Percentiles rank a stretch among this genome's conserved stretches.
phyloP scores from a whole-genome alignment of 2,113 vertebrate species.

The Nibea albiflora region DNA sequence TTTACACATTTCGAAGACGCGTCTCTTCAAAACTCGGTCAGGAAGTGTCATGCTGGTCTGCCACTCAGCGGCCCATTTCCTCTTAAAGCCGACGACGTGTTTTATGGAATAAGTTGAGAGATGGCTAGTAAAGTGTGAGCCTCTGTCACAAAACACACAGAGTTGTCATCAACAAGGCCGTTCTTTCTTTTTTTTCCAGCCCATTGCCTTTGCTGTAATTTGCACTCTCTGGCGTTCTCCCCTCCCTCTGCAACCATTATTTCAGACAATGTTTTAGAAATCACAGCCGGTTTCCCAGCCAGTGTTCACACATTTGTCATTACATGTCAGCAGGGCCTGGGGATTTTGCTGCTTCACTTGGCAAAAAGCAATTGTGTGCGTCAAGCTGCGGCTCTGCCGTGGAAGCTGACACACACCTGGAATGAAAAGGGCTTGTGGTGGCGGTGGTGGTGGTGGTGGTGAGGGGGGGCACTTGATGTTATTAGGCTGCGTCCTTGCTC shows the following conservation, averaged over 20 bases:
- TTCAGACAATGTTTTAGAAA: slow-evolving; percentile 71
- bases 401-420: slow-evolving; percentile 57
- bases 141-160: slow-evolving; percentile 58
- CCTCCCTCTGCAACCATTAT: slow-evolving; percentile 56
- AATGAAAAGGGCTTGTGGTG: slow-evolving; percentile 39
- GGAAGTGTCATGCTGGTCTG: slow-evolving; percentile 44
- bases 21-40: slow-evolving; percentile 36
- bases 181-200: slow-evolving; percentile 56
- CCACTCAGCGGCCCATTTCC: slow-evolving; percentile 58
- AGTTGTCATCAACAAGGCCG: slow-evolving; percentile 71
- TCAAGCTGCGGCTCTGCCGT: slow-evolving; percentile 37
- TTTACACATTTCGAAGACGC: slow-evolving; percentile 41
- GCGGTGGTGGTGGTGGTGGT: too few relatives aligned
- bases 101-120: slow-evolving; percentile 66
- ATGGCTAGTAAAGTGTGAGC: slow-evolving; percentile 62
- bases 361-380: slow-evolving; percentile 66
- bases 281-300: slow-evolving; percentile 55
- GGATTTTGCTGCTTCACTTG: slow-evolving; percentile 68
- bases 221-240: slow-evolving; percentile 44
- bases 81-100: slow-evolving; percentile 46
- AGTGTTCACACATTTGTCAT: slow-evolving; percentile 74
- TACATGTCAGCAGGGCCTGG: slow-evolving; percentile 52
- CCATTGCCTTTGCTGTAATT: slow-evolving; percentile 74
- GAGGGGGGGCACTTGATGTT: slow-evolving; percentile 52
- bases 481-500: slow-evolving; percentile 30